Base-by-base conservation (phyloP, 2,888 invertebrate species). In the Netelia fuscicornis region DNA sequence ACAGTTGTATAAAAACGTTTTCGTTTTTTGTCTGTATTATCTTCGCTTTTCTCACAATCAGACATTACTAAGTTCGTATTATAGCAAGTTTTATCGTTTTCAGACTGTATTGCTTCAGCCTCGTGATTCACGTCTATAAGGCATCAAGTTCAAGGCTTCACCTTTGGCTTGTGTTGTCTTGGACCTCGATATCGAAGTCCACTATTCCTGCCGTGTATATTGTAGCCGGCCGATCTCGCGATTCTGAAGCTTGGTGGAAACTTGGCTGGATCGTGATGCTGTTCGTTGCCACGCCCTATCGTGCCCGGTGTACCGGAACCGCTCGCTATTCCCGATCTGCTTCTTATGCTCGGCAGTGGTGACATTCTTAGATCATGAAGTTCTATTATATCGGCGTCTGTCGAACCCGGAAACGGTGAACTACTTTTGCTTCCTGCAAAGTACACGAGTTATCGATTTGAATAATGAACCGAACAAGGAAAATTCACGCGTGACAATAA, bases 291-390 rank as follows among this genome's bases (percentile, higher is more conserved):
- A 9, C 95, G 95, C 89, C 95, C 95, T 3, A 89, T 76, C 44
- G 89, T 89, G 48, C 94, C 94, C 52, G 96, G 95, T 42, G 93
- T 93, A 5, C 92, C 93, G 1, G 90, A 88, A 23, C 89, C 89
- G 60, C 91, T 92, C 6, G 90, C 88, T 56, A 96, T 94, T 86
- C 96, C 95, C 70, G 92, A 95, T 91, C 93, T 95, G 91, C 90
- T 96, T 88, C 96, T 95, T 92, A 96, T 96, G 89, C 96, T 98
- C 89, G 97, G 97, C 94, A 98, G 96, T 23, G 98, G 98, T 89
- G 97, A 97, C 96, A 98, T 96, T 89, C 97, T 95, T 58, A 97
- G 95, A 92, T 98, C 98, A 92, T 98, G 97, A 76, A 98, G 95
- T 91, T 98, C 98, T 91, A 98, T 98, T 90, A 98, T 98, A 93